These are phyloP conservation scores for Exaiptasia diaphana DNA, from an alignment of 64 coral and sea anemone genomes.

Conservation along the genomic window DNA sequence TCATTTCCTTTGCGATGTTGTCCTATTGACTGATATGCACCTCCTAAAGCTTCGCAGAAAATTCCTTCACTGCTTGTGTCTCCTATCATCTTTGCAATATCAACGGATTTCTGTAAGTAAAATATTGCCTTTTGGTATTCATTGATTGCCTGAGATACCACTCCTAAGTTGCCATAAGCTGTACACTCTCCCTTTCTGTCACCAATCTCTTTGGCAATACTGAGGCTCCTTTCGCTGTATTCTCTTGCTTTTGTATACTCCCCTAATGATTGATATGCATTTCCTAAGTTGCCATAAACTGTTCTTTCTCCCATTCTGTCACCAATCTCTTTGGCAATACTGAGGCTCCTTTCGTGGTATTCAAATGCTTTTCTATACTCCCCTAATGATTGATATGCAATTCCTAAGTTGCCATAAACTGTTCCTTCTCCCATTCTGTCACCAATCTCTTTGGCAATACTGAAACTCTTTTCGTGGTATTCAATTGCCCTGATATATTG, in stretches of 20 bases:
- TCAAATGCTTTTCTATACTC: neutral
- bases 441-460: neutral
- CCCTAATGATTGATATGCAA: neutral
- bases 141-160: neutral
- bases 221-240: neutral
- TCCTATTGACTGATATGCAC: neutral
- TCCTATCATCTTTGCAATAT: no score
- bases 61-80: no score
- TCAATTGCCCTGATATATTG: neutral
- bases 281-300: conserved; percentile 6
- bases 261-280: neutral
- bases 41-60: neutral
- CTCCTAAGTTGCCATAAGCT: no score
- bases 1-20: neutral
- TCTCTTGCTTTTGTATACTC: neutral
- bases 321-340: neutral
- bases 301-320: neutral
- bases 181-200: neutral
- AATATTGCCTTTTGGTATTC: neutral
- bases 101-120: neutral
- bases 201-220: neutral
- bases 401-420: neutral
- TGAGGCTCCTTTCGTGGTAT: neutral
- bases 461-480: neutral
- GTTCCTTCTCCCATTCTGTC: neutral